Conservation (phyloP, 1,140 invertebrate species). For the Zelostemma sp. region DNA sequence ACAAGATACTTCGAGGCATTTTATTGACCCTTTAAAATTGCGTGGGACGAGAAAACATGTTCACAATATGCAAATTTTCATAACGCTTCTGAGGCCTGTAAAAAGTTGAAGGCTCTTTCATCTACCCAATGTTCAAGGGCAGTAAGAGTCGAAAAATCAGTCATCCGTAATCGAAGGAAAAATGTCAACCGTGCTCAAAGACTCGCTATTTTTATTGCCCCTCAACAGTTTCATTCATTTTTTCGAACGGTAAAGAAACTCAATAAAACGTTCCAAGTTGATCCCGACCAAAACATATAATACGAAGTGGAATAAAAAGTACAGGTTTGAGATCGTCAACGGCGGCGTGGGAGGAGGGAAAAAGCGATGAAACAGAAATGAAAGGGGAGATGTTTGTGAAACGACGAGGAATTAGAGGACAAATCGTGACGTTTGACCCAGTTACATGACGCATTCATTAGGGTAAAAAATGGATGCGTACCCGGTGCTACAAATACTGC, state of each 20-base stretch:
- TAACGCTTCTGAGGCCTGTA: background rate
- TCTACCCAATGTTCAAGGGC: background rate
- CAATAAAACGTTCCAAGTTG: too few species aligned
- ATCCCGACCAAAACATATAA: too few species aligned
- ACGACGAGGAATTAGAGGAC: slow-evolving; percentile 12
- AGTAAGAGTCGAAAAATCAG: background rate
- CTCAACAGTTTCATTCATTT: too few species aligned
- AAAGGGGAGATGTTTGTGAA: slow-evolving; percentile 9
- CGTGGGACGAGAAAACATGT: background rate
- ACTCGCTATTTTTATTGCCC: too few species aligned
- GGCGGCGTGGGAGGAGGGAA: background rate
- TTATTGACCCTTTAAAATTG: too few species aligned
- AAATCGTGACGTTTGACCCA: slow-evolving; percentile 10
- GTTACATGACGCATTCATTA: slow-evolving; percentile 10
- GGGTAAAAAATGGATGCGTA: slow-evolving; percentile 62
- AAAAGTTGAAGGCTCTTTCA: background rate
- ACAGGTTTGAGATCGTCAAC: background rate
- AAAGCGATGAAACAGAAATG: slow-evolving; percentile 12
- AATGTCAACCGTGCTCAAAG: background rate
- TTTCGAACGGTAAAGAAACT: too few species aligned
- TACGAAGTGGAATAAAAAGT: background rate
- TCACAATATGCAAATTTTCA: background rate
- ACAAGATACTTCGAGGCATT: too few species aligned
- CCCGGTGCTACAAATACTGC: slow-evolving; percentile 66
- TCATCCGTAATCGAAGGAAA: background rate